phyloP scores from a whole-genome alignment of 2,113 vertebrate species.

The Porphyrio hochstetteri region DNA sequence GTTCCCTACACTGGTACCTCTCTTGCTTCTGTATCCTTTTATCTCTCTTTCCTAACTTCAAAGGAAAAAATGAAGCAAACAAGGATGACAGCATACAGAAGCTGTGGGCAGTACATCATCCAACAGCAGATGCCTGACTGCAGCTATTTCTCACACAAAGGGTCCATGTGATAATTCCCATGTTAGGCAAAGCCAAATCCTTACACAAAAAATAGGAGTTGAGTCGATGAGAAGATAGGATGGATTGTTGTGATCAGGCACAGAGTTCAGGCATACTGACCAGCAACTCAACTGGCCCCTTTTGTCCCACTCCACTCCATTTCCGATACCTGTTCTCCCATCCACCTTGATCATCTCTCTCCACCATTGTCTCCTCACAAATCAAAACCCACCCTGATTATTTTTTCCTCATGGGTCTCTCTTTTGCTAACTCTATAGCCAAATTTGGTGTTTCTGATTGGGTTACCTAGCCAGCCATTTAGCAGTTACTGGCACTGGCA shows the following conservation, averaged over 20 bases:
- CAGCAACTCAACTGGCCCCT: neutral
- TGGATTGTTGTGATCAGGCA: neutral
- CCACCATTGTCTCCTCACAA: neutral
- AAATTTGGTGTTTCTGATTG: neutral
- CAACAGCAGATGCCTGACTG: neutral
- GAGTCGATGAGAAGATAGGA: neutral
- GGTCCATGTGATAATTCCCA: neutral
- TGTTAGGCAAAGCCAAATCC: neutral
- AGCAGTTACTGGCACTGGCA: neutral
- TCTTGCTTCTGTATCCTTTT: neutral
- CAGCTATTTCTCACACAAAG: neutral
- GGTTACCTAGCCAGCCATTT: neutral
- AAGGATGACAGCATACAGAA: neutral
- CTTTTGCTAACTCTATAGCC: neutral
- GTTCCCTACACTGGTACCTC: neutral
- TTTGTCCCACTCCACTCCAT: neutral
- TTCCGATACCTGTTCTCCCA: neutral
- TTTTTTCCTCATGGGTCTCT: neutral
- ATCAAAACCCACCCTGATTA: neutral
- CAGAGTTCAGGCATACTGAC: neutral
- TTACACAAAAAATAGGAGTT: neutral
- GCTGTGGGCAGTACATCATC: neutral
- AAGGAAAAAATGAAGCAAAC: constrained; percentile 22
- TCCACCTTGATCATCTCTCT: neutral
- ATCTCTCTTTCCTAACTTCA: constrained; percentile 28